Base-by-base conservation (phyloP, 2,797 vertebrate genomes). In the Sebastes trivittatus region DNA sequence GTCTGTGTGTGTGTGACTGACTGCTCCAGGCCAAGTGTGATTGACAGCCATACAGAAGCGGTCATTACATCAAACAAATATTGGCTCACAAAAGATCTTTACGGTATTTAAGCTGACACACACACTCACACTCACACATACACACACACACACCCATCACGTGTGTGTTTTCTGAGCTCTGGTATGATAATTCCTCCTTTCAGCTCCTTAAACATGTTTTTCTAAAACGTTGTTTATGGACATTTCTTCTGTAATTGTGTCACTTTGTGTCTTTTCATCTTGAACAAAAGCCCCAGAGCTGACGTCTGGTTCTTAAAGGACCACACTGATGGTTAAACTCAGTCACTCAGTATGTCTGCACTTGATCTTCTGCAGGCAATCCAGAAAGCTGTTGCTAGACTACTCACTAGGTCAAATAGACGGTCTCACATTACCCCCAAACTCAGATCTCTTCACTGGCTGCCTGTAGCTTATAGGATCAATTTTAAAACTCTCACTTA, bases 151-250 rank as follows among this genome's bases (percentile, higher is more conserved):
- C 77, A 6, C 80, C 85, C 78, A 32, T 67, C 54, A 11, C 32
- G 60, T n/a, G 22, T 58, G 63, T 62, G 61, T 30, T 72, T 74
- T 59, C 55, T n/a, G 13, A 70, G 66, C 71, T 77, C 61, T 86
- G 89, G 88, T 71, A 88, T 91, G 84, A 91, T 88, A 89, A 90
- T 87, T 87, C 80, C 71, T 80, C 64, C 85, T 79, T 87, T 88
- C 87, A 87, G 79, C 59, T 74, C 70, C 60, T 36, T 58, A 22
- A 79, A 78, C 64, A 18, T 11, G 25, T 79, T 61, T 74, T 61
- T 88, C 62, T 72, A 49, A 88, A 82, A 80, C 18, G 10, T 66
- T 82, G 61, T 85, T 88, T 84, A 64, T 42, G 2, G 54, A 75
- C 55, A 20, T 64, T 83, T 52, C 55, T 59, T 72, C 55, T 77